A percentile compares a stretch with the other conserved stretches of the same genome.
Evolutionary conservation across 64 coral and sea anemone species (phyloP).

Genomic region (Stylophora pistillata): DNA sequence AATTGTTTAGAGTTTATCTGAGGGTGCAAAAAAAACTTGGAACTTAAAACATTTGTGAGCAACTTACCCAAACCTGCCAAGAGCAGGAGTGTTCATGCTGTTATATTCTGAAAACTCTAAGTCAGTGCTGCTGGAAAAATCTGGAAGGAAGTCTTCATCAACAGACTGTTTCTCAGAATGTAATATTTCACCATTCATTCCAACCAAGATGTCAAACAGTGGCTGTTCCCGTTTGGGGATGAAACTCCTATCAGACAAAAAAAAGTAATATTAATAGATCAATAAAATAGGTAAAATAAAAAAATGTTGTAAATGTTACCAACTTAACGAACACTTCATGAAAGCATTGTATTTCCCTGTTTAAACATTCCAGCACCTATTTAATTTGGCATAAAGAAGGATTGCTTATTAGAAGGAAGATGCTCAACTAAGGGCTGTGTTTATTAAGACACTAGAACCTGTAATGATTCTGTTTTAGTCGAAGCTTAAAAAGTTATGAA

Average conservation of each 20-base stretch:
- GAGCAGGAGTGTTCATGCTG: background rate
- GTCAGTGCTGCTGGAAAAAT: constrained; percentile 48
- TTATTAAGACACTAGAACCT: too few relatives aligned
- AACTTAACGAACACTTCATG: background rate
- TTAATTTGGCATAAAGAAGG: too few relatives aligned
- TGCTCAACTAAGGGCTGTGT: too few relatives aligned
- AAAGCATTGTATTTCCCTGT: too few relatives aligned
- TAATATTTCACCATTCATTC: constrained; percentile 54
- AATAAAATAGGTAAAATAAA: background rate
- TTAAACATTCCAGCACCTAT: too few relatives aligned
- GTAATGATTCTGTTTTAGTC: too few relatives aligned
- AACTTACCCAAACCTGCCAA: constrained; percentile 33
- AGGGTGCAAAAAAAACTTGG: too few relatives aligned
- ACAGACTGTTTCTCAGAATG: background rate
- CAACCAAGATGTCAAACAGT: constrained; percentile 81
- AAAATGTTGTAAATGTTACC: background rate
- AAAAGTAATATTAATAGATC: background rate
- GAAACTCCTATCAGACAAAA: constrained; percentile 33
- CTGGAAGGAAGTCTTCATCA: constrained; percentile 3
- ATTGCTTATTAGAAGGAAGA: too few relatives aligned
- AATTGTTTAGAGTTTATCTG: too few relatives aligned
- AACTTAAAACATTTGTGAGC: too few relatives aligned
- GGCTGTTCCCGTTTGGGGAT: constrained; percentile 85
- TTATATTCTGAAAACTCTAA: constrained; percentile 60
- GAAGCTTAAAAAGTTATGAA: too few relatives aligned